Base-by-base conservation (phyloP, 1,140 invertebrate genomes). In the Pseudoatta argentina region DNA sequence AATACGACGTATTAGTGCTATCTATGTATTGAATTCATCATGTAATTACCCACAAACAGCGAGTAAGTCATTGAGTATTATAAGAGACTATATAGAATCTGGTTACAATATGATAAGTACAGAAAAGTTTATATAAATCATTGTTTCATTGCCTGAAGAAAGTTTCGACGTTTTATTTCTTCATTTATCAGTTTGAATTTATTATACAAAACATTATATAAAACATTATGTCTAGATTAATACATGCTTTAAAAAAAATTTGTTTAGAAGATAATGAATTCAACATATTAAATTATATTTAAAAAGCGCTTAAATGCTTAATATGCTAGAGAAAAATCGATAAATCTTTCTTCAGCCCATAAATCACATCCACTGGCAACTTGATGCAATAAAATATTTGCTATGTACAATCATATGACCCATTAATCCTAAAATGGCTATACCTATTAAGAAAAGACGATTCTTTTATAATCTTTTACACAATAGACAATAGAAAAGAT, bases 401-500 rank as follows among this genome's bases (percentile, higher is more conserved):
- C 39, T 18, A 27, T 59, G 30, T 77, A 85, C 73, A 90, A 86
- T 90, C 72, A 83, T 44, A 44, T 44, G 18, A 76, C 30, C 72
- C 83, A 88, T 85, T 85, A 88, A 88, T 75, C 34, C 27, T 91
- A 79, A 88, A 90, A 88, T 78, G 39, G 21, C 30, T 57, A 44
- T 12, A 27, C 8, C 39, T 61, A 76, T 83, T 88, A 87, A 81
- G 30, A 66, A 79, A 86, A 86, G 69, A 71, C 27, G 24, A 30
- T 48, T 66, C 51, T 27, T 63, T 48, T 18, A 18, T 44, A 77
- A 63, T 77, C 12, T 63, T 61, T 16, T 57, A 34, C 10, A 59
- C 18, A 73, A 4, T 3, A 71, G 7, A 21, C 30, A 18, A 34
- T 6, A 34, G 7, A 75, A 44, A 44, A 75, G 3, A 59, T 51